A percentile compares a stretch with the other conserved stretches of the same genome.
Conservation (phyloP, 2,888 invertebrate species). For the Folsomia candida region DNA sequence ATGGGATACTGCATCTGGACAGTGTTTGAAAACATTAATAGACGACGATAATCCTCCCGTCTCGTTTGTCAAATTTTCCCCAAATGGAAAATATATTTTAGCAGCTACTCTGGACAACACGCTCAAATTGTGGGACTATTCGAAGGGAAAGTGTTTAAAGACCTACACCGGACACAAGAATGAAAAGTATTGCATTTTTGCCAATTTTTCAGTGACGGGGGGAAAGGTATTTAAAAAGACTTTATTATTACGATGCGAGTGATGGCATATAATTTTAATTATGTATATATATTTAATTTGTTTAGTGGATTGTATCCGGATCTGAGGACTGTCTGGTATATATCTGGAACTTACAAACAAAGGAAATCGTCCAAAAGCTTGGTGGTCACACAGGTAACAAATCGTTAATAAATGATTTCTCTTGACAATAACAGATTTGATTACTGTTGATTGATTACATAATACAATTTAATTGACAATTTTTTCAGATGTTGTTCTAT, state of each 20-base stretch:
- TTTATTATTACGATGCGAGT: background rate
- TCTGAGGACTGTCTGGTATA: conserved; percentile 98
- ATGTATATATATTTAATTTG: background rate
- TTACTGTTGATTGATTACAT: conserved; percentile 9
- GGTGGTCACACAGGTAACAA: conserved; percentile 94
- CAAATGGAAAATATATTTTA: conserved; percentile 98
- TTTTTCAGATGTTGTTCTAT: conserved; percentile 77
- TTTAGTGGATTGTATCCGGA: conserved; percentile 98
- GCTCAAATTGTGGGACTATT: conserved; percentile 98
- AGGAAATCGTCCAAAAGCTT: conserved; percentile 97
- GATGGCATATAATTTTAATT: background rate
- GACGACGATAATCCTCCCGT: conserved; percentile 99
- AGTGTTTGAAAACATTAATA: conserved; percentile 97
- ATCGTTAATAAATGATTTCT: background rate
- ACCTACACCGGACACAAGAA: conserved; percentile 98
- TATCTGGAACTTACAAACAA: conserved; percentile 99
- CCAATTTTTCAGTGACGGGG: conserved; percentile 99
- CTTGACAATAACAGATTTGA: background rate
- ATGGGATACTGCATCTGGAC: conserved; percentile 99
- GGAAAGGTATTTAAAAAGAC: conserved; percentile 71
- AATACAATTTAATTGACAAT: conserved; percentile 37
- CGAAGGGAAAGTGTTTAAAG: conserved; percentile 96
- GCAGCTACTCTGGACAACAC: conserved; percentile 98
- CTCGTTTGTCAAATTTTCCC: conserved; percentile 99
- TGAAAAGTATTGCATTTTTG: conserved; percentile 99